These are phyloP conservation scores for Eupristina koningsbergeri DNA, from an alignment of 1,140 invertebrate genomes.

Conservation along the genomic window DNA sequence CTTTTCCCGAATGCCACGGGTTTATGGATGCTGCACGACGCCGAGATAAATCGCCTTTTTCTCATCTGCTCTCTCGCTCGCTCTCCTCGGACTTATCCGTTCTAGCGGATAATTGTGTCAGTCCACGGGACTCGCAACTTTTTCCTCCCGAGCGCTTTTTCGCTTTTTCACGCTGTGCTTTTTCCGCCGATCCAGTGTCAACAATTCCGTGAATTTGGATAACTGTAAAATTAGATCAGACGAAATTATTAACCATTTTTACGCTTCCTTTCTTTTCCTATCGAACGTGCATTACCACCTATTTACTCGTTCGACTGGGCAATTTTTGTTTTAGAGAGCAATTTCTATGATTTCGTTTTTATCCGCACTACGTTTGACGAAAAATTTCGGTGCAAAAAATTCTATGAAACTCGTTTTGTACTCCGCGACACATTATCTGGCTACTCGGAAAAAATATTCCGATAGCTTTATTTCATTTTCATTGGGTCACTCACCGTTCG, in stretches of 20 bases:
- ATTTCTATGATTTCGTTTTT: constrained; percentile 13
- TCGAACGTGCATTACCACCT: not conserved
- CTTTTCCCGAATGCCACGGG: constrained; percentile 30
- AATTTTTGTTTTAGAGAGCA: not conserved
- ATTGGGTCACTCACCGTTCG: not conserved
- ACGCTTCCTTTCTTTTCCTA: not conserved
- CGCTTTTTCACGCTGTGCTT: no score
- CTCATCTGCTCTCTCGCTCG: not conserved
- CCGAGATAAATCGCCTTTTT: constrained; percentile 33
- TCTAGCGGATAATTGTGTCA: constrained; percentile 48
- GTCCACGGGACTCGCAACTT: constrained; percentile 32
- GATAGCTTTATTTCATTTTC: not conserved
- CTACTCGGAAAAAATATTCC: not conserved
- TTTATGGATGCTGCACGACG: constrained; percentile 36
- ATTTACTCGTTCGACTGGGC: not conserved
- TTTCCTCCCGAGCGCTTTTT: not conserved
- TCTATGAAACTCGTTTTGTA: not conserved
- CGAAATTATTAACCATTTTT: constrained; percentile 11
- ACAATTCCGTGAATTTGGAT: constrained; percentile 46
- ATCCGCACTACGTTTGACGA: not conserved
- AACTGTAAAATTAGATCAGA: constrained; percentile 45
- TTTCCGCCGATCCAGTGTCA: constrained; percentile 32
- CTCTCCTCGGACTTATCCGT: not conserved
- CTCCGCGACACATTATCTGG: not conserved
- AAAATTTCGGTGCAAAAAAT: not conserved